Evolutionary conservation across 2,888 invertebrate species (phyloP).

Genomic region (Tinea pellionella): DNA sequence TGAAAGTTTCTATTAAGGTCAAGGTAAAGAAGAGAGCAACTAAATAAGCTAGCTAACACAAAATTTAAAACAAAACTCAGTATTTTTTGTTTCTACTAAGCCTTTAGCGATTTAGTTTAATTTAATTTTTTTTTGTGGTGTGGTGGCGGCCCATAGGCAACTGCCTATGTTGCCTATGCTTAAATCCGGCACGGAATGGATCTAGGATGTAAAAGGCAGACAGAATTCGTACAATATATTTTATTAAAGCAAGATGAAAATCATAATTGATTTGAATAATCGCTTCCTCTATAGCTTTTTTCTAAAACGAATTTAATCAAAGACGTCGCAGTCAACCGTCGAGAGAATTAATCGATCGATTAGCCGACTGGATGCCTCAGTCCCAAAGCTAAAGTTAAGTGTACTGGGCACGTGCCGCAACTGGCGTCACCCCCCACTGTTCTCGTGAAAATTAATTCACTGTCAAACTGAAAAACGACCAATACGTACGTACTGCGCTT

Average conservation of each 20-base stretch:
- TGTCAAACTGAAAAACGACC: conserved; percentile 13
- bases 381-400: conserved; percentile 30
- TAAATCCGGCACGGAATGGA: too few species aligned
- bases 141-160: too few species aligned
- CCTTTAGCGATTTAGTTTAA: too few species aligned
- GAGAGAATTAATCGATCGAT: conserved; percentile 65
- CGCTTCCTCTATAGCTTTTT: neutral
- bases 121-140: too few species aligned
- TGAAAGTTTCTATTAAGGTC: too few species aligned
- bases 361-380: conserved; percentile 45
- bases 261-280: neutral
- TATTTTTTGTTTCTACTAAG: too few species aligned
- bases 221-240: neutral
- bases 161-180: too few species aligned
- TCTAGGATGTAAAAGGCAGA: neutral
- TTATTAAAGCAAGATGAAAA: neutral
- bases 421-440: conserved; percentile 3
- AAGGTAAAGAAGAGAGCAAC: too few species aligned
- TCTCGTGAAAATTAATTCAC: conserved; percentile 10
- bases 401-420: conserved; percentile 11
- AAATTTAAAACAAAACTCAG: too few species aligned
- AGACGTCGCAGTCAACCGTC: conserved; percentile 31
- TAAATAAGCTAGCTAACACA: too few species aligned
- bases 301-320: conserved; percentile 8
- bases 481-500: neutral